A percentile compares a stretch with the other conserved stretches of the same genome.
Conservation (phyloP, 2,888 invertebrate species). For the Dynastes grantii region DNA sequence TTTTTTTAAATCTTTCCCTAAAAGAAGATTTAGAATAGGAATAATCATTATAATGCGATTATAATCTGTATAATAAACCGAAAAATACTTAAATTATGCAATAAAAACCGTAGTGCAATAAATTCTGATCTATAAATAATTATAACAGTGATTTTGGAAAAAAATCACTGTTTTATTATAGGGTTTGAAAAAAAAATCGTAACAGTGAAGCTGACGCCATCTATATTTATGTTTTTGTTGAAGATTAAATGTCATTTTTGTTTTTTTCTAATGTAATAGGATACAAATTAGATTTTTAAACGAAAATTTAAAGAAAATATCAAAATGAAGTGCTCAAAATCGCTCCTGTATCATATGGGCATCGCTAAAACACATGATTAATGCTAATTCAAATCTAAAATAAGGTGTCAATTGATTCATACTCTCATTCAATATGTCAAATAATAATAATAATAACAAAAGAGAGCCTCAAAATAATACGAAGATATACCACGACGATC, state of each 20-base stretch:
- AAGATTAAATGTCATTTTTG: slow-evolving; percentile 41
- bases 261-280: slow-evolving; percentile 26
- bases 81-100: not conserved
- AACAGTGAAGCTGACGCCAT: slow-evolving; percentile 9
- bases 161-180: too few relatives aligned
- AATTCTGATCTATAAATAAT: not conserved
- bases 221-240: slow-evolving; percentile 45
- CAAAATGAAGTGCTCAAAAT: slow-evolving; percentile 38
- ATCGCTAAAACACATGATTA: slow-evolving; percentile 9
- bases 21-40: too few relatives aligned
- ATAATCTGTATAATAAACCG: too few relatives aligned
- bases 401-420: slow-evolving; percentile 41
- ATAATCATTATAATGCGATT: too few relatives aligned
- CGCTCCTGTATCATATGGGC: not conserved
- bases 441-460: slow-evolving; percentile 33
- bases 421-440: slow-evolving; percentile 49
- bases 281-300: slow-evolving; percentile 22
- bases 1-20: too few relatives aligned
- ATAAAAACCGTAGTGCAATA: not conserved
- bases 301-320: slow-evolving; percentile 13
- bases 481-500: slow-evolving; percentile 46
- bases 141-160: too few relatives aligned
- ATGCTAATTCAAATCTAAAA: not conserved
- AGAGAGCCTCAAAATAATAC: slow-evolving; percentile 31
- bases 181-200: not conserved